These are phyloP conservation scores for Rhinopithecus roxellana DNA, from an alignment of 2,113 vertebrate species.

Conservation along the genomic window DNA sequence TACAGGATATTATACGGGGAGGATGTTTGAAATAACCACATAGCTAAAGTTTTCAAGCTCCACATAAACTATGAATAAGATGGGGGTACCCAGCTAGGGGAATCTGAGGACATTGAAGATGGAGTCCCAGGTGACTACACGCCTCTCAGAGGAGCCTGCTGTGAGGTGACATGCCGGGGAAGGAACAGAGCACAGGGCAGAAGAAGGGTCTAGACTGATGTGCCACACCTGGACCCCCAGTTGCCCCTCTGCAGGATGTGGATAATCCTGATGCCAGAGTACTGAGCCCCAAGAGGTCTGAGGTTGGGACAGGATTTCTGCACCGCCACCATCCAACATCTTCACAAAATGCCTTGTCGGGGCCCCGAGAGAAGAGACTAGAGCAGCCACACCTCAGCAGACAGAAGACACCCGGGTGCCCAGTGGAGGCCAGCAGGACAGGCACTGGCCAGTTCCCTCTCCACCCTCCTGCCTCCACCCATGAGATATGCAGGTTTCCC, in stretches of 20 bases:
- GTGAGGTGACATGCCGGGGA: not conserved
- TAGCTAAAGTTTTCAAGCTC: not conserved
- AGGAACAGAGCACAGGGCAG: not conserved
- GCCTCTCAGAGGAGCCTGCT: not conserved
- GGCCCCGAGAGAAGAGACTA: not conserved
- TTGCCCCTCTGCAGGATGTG: fast-evolving
- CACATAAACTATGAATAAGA: not conserved
- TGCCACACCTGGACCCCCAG: fast-evolving
- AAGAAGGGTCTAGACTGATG: no score
- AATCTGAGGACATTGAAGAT: not conserved
- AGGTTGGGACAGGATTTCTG: not conserved
- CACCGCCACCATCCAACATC: not conserved
- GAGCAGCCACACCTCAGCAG: not conserved
- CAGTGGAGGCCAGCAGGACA: not conserved
- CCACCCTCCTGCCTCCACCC: fast-evolving
- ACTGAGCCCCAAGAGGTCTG: not conserved
- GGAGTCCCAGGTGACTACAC: not conserved
- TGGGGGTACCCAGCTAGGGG: no score
- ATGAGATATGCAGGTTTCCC: not conserved
- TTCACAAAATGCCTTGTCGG: not conserved
- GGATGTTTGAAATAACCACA: not conserved
- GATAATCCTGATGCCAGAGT: not conserved
- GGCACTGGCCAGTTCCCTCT: not conserved
- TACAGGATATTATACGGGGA: not conserved
- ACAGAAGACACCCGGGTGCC: not conserved